Evolutionary conservation across 1,140 invertebrate species (phyloP), one percentile per base, ranked within the genome.

Genomic region (Mycetomoellerius zeteki): DNA sequence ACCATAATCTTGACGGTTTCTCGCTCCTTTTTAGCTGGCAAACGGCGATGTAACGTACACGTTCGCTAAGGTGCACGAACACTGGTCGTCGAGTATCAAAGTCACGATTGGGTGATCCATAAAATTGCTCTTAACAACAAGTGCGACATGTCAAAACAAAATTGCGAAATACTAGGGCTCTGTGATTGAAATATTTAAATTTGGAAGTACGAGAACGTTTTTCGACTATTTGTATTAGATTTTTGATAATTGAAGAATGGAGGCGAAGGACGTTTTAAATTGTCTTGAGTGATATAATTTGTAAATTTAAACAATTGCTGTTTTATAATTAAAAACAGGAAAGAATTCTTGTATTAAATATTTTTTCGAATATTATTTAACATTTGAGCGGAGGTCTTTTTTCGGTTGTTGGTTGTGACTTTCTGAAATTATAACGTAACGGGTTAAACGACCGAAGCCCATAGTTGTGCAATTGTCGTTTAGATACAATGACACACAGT

Each of bases 1-100:
- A 86, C 33, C 19, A 72, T 21, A 72, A 82, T 88, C 43, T 75
- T 43, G 24, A 16, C 50, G 37, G 56, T 86, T 88, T 86, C 80
- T 72, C 21, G 24, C 24, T 50, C 58, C 58, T 86, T 86, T 88
- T 84, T 85, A 27, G n/a, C 21, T 64, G 24, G 52, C 58, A 16
- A 52, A 47, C 27, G 21, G 16, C 62, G 24, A 24, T 5, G 16
- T 24, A 27, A 54, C n/a, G 58, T 56, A n/a, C 43, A 37, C 47
- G n/a, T 56, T 77, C 16, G 30, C 30, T 5, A 19, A 75, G 24
- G 6, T 75, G 30, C 30, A 56, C 30, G 19, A 14, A 52, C 7
- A 21, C 85, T 8, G 19, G 7, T 33, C 47, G 30, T 56, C 47
- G 30, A 37, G 16, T 64, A 52, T 82, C 65, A 58, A 47, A 72